A percentile compares a stretch with the other conserved stretches of the same genome.
phyloP scores from a whole-genome alignment of 2,113 vertebrate species.

The Nesoenas mayeri region DNA sequence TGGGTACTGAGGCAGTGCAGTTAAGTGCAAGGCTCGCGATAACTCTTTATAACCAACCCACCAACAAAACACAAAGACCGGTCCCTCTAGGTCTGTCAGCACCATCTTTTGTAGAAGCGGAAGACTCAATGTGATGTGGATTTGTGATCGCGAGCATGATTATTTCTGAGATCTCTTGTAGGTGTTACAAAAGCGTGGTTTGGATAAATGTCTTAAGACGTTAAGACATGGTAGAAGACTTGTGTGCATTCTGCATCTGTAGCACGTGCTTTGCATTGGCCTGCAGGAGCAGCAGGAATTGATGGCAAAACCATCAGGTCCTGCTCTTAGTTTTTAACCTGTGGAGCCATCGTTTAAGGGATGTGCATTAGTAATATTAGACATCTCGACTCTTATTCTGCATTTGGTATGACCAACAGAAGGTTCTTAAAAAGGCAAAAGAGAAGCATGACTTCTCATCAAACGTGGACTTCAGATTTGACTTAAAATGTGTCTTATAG shows the following conservation, averaged over 20 bases:
- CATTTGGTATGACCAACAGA: background rate
- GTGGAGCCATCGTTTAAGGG: background rate
- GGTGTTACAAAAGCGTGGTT: background rate
- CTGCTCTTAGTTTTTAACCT: background rate
- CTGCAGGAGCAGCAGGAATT: background rate
- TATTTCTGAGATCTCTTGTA: background rate
- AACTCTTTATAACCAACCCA: background rate
- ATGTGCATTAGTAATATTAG: background rate
- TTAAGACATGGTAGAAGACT: no score
- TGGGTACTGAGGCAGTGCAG: background rate
- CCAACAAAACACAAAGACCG: background rate
- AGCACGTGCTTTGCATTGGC: background rate
- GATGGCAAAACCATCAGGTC: background rate
- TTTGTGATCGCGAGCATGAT: background rate
- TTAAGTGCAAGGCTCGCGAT: background rate
- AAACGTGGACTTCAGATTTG: background rate
- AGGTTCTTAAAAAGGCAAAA: background rate
- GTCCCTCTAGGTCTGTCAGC: background rate
- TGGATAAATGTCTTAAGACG: background rate
- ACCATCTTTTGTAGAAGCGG: background rate
- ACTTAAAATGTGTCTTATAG: background rate
- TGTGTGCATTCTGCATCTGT: rapidly evolving
- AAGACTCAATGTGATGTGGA: background rate
- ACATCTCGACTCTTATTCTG: background rate
- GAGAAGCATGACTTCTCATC: background rate